Evolutionary conservation across 2,113 vertebrate genomes (phyloP), one percentile per base, ranked within the genome.

Genomic region (Neolamprologus variostigma): DNA sequence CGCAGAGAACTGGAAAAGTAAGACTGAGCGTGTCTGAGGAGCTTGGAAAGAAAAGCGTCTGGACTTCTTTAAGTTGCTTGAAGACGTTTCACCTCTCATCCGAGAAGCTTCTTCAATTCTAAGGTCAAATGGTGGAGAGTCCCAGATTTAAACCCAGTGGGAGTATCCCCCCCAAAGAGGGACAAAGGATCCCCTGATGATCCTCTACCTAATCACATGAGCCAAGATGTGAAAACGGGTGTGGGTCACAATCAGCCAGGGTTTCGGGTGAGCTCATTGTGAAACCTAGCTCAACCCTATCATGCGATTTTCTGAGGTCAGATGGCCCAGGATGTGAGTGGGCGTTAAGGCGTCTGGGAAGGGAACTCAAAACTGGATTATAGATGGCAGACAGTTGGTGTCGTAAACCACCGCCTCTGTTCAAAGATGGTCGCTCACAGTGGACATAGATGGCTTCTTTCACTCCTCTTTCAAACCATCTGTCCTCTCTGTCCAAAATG

Each of bases 1-100:
- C 89, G 90, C 17, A 84, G 89, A 4, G 91, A 95, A 13, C 90
- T 97, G 26, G 86, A 71, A 19, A 93, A 94, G 98, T 98, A 93
- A 97, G 80, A 54, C 45, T 45, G 28, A 26, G 31, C 3, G 8
- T 61, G 28, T 33, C 14, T 61, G 16, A 31, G 57, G 57, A 61
- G 16, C 26, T 17, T 61, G 26, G 14, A 6, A 61, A 61, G 57
- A 61, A 61, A 31, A 61, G 5, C 8, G 0, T 61, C 57, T 61
- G 14, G 57, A 61, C 8, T 4, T 59, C 3, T 57, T 10, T 10
- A 31, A 31, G 14, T 61, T 61, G 8, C 5, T 61, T 31, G 57
- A 17, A 61, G 57, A 61, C 2, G 1, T 61, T 61, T 61, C 3
- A 31, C 57, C 14, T 6, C 57, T 31, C 57, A 61, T 31, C 57